Evolutionary conservation across 2,888 invertebrate species (phyloP), one percentile per base, ranked within the genome.

Genomic region (Sinotaia quadrata): DNA sequence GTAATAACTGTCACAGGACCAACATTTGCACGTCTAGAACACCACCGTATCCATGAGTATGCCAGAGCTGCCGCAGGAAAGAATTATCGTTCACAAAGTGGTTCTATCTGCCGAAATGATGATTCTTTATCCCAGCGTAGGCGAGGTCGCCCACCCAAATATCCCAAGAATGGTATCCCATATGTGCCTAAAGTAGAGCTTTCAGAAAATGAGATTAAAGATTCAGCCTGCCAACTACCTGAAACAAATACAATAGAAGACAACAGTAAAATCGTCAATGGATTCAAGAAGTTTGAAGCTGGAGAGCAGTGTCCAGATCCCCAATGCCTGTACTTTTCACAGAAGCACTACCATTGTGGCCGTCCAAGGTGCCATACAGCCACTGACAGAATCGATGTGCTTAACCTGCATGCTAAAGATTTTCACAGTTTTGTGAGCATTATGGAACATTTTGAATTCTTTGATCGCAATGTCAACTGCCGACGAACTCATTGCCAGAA

Each of bases 121-220:
- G 68, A 63, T 24, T 18, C 27, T 29, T 34, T 56, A 4, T 15
- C 56, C 8, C 65, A 65, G 1, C 65, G 65, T 12, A 96, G 97
- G 84, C 91, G 97, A 36, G 97, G 98, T 54, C 91, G 98, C 72
- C 98, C 98, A n/a, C 97, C 97, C 18, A 98, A 98, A 90, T 97
- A 97, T 87, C 92, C 85, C 2, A 80, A 80, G 68, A 74, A 75
- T 29, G 84, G 84, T 33, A 78, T 86, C 21, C 85, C 86, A 1
- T 68, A 77, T n/a, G 82, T 87, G 10, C 86, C 87, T 1, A 86
- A 86, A 72, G 81, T 85, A 10, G 80, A 84, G 33, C 72, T 82
- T 8, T 76, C 77, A 15, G 78, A 81, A 56, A 75, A 78, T 37
- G 82, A 82, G 66, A 84, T 84, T 12, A 60, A 70, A 18, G 76